phyloP scores from a whole-genome alignment of 2,113 vertebrate genomes.

The Uropsilus gracilis region DNA sequence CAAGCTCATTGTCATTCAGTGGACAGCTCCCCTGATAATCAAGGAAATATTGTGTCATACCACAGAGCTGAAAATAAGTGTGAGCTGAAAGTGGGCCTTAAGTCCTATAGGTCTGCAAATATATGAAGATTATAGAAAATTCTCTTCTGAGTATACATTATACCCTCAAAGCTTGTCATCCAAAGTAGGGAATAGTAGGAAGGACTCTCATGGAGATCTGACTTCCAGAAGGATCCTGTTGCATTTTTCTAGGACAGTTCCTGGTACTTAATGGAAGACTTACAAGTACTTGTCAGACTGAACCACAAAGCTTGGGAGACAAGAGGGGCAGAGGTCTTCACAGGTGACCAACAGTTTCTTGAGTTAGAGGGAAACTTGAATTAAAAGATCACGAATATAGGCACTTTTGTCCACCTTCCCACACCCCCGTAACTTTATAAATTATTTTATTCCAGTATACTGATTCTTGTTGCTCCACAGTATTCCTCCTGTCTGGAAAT shows the following conservation, averaged over 20 bases:
- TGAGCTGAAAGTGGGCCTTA: background rate
- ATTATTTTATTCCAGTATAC: background rate
- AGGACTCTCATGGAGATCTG: background rate
- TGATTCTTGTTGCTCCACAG: background rate
- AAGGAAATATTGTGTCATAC: background rate
- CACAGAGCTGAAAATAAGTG: background rate
- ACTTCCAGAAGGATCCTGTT: background rate
- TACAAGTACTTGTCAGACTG: background rate
- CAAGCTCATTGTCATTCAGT: background rate
- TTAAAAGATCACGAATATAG: background rate
- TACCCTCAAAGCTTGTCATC: background rate
- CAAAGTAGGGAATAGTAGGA: background rate
- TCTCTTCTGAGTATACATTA: background rate
- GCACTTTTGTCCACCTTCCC: background rate
- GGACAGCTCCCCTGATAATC: background rate
- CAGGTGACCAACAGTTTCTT: background rate
- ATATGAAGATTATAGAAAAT: background rate
- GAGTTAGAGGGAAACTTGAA: background rate
- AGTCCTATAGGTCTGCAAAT: background rate
- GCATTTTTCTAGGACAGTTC: background rate
- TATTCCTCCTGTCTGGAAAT: background rate
- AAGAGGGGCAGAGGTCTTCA: rapidly evolving
- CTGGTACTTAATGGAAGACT: background rate
- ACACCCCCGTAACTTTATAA: background rate
- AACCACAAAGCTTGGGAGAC: background rate